phyloP scores from a whole-genome alignment of 2,888 invertebrate genomes.

The Palloptera scutellata region DNA sequence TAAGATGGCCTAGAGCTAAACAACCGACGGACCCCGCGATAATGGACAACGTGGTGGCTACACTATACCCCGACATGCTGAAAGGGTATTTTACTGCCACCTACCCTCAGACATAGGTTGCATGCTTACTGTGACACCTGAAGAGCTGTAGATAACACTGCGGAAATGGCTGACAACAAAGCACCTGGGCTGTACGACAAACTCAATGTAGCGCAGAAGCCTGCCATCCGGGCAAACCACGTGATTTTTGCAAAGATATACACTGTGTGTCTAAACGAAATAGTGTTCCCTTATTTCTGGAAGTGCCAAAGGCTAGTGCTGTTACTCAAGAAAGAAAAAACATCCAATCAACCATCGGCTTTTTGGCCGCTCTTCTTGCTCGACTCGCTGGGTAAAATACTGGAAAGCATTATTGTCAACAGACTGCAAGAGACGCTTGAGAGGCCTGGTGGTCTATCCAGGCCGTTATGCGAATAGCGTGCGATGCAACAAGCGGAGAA shows the following conservation, averaged over 20 bases:
- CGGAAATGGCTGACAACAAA: constrained; percentile 15
- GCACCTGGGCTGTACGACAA: constrained; percentile 19
- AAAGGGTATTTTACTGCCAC: too few relatives aligned
- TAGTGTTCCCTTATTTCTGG: constrained; percentile 9
- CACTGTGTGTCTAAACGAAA: constrained; percentile 4
- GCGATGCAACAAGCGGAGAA: constrained; percentile 21
- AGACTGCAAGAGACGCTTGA: neutral
- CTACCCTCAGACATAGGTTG: too few relatives aligned
- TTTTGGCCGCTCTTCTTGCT: constrained; percentile 21
- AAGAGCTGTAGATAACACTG: too few relatives aligned
- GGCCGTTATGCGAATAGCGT: constrained; percentile 6
- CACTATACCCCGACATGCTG: too few relatives aligned
- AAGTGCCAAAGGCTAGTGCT: constrained; percentile 19
- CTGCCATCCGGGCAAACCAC: neutral
- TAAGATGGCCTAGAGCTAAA: too few relatives aligned
- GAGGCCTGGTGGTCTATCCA: neutral
- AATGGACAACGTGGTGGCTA: too few relatives aligned
- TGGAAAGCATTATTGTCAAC: constrained; percentile 10
- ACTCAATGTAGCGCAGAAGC: constrained; percentile 20
- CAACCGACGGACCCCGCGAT: too few relatives aligned
- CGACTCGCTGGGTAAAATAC: constrained; percentile 20
- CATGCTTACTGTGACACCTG: too few relatives aligned
- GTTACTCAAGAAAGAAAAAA: constrained; percentile 16
- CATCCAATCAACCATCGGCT: too few relatives aligned
- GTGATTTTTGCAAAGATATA: constrained; percentile 1